Base-by-base conservation (phyloP, 2,888 invertebrate species). In the Periphyllus acericola region DNA sequence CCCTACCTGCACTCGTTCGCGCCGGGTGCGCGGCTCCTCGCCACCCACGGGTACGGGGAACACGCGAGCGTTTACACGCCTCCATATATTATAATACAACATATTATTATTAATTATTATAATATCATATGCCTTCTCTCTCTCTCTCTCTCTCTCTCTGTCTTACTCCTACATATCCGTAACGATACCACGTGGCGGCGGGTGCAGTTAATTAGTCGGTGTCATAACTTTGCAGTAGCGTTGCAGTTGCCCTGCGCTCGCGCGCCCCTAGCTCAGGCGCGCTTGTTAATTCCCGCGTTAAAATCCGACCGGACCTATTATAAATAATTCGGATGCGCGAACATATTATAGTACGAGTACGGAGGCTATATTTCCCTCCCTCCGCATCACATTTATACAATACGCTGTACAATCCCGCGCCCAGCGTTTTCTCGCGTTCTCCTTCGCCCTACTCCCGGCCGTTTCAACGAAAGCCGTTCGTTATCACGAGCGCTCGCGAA, bases 181-280 rank as follows among this genome's bases (percentile, higher is more conserved):
- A 19, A 55, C 68, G 36, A 71, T 17, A 21, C n/a, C 52, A 34
- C 78, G 71, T 86, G 86, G 79, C 40, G 86, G n/a, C 86, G 86
- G 86, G 79, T 86, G 86, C 79, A 72, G 79, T 86, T 86, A 86
- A 86, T 86, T 86, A 86, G 79, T 36, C 83, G 75, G 29, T 32
- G 85, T 34, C 72, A 83, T 83, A 83, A 83, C n/a, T 40, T 0
- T 5, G 68, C 52, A 46, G 14, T 46, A 2, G 46, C 3, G 14
- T 9, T 21, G 72, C 21, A 66, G 66, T 66, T 25, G 66, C n/a
- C n/a, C 29, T 9, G 71, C 29, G 14, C 68, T n/a, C n/a, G 66
- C 32, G 46, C 46, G 3, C 36, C 9, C 40, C 40, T 40, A 14
- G 46, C 46, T 46, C 46, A 6, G 32, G 52, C 34, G 78, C 52